Percentiles rank a stretch among this genome's conserved stretches.
Evolutionary conservation across 2,797 vertebrate species (phyloP).

Genomic region (Leptoclinus maculatus): DNA sequence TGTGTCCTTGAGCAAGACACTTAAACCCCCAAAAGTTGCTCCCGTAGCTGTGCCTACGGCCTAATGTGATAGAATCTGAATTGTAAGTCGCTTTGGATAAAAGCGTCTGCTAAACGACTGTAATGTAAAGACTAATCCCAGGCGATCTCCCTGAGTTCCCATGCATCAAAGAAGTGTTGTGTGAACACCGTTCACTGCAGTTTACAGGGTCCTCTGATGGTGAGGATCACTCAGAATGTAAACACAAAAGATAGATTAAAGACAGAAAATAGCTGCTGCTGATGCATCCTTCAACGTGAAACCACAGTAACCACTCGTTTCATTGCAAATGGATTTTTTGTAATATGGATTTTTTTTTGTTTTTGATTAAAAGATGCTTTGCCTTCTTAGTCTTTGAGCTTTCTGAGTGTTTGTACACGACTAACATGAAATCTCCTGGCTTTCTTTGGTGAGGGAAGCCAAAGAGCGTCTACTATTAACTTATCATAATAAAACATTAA

Average conservation of each 20-base stretch:
- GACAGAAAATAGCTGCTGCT: background rate
- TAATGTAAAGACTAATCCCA: background rate
- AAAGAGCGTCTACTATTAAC: background rate
- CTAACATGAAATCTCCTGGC: background rate
- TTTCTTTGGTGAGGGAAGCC: background rate
- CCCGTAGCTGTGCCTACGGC: too few relatives aligned
- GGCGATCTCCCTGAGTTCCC: background rate
- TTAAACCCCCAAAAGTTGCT: too few relatives aligned
- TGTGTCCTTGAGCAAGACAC: too few relatives aligned
- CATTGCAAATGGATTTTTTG: background rate
- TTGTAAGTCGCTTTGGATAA: too few relatives aligned
- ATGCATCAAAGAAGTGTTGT: background rate
- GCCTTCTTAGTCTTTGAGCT: background rate
- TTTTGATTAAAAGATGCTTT: background rate
- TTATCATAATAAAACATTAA: slow-evolving; percentile 16
- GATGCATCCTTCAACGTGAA: background rate
- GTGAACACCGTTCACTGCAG: background rate
- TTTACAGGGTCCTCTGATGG: background rate
- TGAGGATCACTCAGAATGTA: background rate
- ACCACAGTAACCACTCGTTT: background rate
- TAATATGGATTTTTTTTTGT: background rate
- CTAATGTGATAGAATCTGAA: too few relatives aligned
- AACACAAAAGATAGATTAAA: background rate
- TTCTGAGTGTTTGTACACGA: background rate
- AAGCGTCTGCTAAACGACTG: too few relatives aligned